phyloP scores from a whole-genome alignment of 1,140 invertebrate genomes.

The Andrena cerasifolii region DNA sequence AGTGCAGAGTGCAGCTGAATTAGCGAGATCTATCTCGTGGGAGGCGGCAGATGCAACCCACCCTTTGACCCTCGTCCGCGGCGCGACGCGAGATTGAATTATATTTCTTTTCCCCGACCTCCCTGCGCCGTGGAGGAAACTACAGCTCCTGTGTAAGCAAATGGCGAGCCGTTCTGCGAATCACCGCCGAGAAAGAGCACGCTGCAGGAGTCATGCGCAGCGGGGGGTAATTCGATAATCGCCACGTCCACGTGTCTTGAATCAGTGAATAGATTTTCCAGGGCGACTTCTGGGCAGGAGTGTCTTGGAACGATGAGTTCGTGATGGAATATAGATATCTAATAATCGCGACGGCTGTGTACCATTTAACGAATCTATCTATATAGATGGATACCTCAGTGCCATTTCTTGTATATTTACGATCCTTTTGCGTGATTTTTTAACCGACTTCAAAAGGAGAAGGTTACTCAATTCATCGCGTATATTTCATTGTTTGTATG shows the following conservation, averaged over 20 bases:
- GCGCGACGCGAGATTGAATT: conserved; percentile 51
- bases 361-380: too few relatives aligned
- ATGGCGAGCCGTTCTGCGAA: conserved; percentile 8
- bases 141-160: conserved; percentile 44
- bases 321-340: too few relatives aligned
- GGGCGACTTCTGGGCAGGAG: not conserved
- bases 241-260: not conserved
- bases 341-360: too few relatives aligned
- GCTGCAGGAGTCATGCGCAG: conserved; percentile 21
- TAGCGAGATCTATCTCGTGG: conserved; percentile 48
- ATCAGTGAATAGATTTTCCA: not conserved
- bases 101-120: conserved; percentile 31
- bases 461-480: too few relatives aligned
- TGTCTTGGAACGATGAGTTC: not conserved
- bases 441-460: too few relatives aligned
- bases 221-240: conserved; percentile 45
- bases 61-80: conserved; percentile 44
- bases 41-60: not conserved
- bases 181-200: conserved; percentile 5
- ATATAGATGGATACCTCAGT: too few relatives aligned
- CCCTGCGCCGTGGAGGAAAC: not conserved
- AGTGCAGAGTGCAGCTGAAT: conserved; percentile 30
- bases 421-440: too few relatives aligned
- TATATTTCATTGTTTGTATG: too few relatives aligned
- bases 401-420: too few relatives aligned